These are phyloP conservation scores for Morus bassanus DNA, from an alignment of 2,797 vertebrate genomes.

Conservation along the genomic window DNA sequence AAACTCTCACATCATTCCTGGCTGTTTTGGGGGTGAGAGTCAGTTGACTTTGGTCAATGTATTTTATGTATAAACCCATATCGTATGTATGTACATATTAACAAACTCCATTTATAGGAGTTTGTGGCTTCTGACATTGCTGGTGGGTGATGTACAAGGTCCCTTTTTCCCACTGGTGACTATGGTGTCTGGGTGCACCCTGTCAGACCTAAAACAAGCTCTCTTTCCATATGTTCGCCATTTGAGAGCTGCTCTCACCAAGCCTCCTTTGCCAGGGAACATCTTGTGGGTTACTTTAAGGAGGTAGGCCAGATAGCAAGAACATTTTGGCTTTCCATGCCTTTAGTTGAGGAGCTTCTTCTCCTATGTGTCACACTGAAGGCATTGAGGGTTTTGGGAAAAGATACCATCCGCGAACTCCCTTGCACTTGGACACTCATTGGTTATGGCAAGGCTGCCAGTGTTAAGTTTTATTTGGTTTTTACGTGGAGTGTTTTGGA, in stretches of 20 bases:
- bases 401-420: neutral
- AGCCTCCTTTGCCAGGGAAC: neutral
- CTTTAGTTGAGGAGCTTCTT: neutral
- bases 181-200: neutral
- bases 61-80: neutral
- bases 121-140: neutral
- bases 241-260: neutral
- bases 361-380: neutral
- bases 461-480: neutral
- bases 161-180: neutral
- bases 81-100: neutral
- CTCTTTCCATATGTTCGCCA: neutral
- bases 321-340: neutral
- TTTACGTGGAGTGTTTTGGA: neutral
- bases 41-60: neutral
- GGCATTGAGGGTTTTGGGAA: neutral
- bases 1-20: neutral
- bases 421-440: neutral
- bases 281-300: neutral
- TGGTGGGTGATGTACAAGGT: accelerated
- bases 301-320: neutral
- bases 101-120: neutral
- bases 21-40: neutral
- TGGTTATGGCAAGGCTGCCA: neutral
- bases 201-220: neutral